These are phyloP conservation scores for Cataglyphis altisquamis DNA, from an alignment of 2,888 invertebrate genomes.

Conservation along the genomic window DNA sequence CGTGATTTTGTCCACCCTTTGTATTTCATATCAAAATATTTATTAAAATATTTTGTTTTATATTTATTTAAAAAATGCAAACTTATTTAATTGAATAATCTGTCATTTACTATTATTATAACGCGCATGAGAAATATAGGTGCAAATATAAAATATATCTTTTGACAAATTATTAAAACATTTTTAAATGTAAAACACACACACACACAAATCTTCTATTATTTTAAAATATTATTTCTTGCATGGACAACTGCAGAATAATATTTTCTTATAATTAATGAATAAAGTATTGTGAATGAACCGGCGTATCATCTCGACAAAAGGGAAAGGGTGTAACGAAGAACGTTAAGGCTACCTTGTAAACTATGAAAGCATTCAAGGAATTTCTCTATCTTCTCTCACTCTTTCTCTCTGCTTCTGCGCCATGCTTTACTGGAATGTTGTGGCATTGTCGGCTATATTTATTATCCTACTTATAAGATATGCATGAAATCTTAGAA, in stretches of 20 bases:
- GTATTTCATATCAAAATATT: too few species aligned
- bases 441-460: constrained; percentile 76
- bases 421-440: constrained; percentile 67
- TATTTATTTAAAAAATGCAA: too few species aligned
- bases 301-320: constrained; percentile 80
- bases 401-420: constrained; percentile 42
- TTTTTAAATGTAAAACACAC: background rate
- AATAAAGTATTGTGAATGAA: constrained; percentile 81
- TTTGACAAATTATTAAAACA: background rate
- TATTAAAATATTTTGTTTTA: too few species aligned
- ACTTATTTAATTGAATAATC: background rate
- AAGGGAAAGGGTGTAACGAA: constrained; percentile 81
- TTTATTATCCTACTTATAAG: constrained; percentile 73
- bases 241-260: constrained; percentile 74
- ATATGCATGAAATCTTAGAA: constrained; percentile 69
- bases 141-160: background rate
- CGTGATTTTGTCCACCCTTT: too few species aligned
- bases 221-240: constrained; percentile 44
- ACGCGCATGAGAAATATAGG: too few species aligned
- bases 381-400: constrained; percentile 73
- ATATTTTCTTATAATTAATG: constrained; percentile 85
- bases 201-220: background rate
- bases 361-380: constrained; percentile 77
- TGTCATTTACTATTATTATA: background rate
- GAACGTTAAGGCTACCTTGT: constrained; percentile 79